A percentile compares a stretch with the other conserved stretches of the same genome.
Evolutionary conservation across 1,140 invertebrate genomes (phyloP).

Genomic region (Papilio glaucus): DNA sequence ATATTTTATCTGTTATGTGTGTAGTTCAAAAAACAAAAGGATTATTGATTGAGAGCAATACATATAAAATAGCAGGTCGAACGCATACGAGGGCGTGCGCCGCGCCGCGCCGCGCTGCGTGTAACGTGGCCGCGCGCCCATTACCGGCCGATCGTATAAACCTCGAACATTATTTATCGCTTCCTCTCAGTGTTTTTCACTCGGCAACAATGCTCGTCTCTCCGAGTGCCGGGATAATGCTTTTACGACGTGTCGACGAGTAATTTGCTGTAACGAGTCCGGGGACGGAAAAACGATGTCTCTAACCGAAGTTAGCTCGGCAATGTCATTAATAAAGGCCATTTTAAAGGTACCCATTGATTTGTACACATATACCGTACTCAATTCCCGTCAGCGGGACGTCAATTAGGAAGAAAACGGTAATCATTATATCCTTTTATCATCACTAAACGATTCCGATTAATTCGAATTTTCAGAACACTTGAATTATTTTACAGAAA

Average conservation of each 20-base stretch:
- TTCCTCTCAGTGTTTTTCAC: constrained; percentile 78
- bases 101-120: constrained; percentile 50
- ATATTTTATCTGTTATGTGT: background rate
- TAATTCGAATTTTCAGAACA: constrained; percentile 24
- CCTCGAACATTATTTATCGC: constrained; percentile 78
- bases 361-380: background rate
- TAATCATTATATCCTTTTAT: constrained; percentile 39
- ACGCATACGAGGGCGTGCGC: constrained; percentile 44
- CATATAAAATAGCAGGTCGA: background rate
- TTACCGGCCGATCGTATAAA: constrained; percentile 76
- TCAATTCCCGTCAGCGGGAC: constrained; percentile 13
- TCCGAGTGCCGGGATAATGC: constrained; percentile 61
- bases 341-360: constrained; percentile 8
- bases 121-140: constrained; percentile 55
- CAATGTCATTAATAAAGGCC: background rate
- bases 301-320: background rate
- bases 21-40: background rate
- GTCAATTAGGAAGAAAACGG: constrained; percentile 16
- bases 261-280: constrained; percentile 61
- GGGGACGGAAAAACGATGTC: background rate
- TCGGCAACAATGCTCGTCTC: constrained; percentile 67
- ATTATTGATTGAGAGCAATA: background rate
- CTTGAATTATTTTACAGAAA: constrained; percentile 25
- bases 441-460: constrained; percentile 33
- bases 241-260: constrained; percentile 68